Conservation (phyloP, 2,797 vertebrate species). For the Notamacropus eugenii region DNA sequence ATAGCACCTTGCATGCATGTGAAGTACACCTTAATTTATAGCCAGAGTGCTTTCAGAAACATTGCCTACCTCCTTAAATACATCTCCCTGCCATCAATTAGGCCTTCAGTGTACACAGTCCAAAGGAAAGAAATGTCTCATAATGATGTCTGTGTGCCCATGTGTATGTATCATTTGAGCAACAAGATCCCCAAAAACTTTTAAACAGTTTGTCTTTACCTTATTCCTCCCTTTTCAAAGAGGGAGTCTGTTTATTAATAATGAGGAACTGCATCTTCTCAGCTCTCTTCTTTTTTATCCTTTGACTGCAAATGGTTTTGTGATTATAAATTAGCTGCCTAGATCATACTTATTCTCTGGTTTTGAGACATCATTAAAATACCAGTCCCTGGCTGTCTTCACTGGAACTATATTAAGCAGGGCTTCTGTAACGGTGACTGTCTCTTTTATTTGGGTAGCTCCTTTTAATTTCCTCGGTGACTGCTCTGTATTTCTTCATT, state of each 20-base stretch:
- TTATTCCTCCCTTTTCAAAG: neutral
- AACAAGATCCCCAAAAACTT: neutral
- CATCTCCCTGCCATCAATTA: neutral
- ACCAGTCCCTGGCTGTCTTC: neutral
- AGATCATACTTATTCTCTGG: conserved; percentile 28
- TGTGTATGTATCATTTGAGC: neutral
- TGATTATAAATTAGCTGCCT: conserved; percentile 41
- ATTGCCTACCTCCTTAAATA: neutral
- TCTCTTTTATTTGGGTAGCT: conserved; percentile 13
- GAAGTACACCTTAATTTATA: neutral
- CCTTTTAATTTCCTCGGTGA: conserved; percentile 8
- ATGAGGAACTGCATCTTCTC: conserved; percentile 37
- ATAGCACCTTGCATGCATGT: neutral
- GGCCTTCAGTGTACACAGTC: neutral
- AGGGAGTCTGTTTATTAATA: conserved; percentile 20
- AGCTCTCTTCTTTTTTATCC: neutral
- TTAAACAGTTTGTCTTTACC: neutral
- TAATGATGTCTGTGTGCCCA: neutral
- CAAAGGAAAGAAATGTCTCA: neutral
- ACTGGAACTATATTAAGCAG: neutral
- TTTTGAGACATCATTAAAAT: conserved; percentile 45
- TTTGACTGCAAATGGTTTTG: conserved; percentile 22
- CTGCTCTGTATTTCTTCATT: neutral
- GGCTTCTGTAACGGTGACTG: neutral
- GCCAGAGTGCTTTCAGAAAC: neutral